Base-by-base conservation (phyloP, 1,140 invertebrate species). In the Zaprionus taronus region DNA sequence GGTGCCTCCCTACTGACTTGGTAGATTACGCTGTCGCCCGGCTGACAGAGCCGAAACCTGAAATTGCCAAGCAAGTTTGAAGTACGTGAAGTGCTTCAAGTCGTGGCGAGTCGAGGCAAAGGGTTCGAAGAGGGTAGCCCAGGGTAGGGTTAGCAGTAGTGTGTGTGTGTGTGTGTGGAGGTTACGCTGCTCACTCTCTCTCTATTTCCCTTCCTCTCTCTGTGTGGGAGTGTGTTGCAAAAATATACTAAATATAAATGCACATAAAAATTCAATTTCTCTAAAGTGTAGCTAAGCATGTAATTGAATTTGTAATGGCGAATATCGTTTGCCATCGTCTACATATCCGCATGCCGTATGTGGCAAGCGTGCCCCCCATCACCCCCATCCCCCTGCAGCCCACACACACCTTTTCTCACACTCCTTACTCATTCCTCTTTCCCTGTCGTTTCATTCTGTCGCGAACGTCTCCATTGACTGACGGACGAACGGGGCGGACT, bases 241-340 rank as follows among this genome's bases (percentile, higher is more conserved):
- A 84, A 83, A 90, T 84, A 90, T 89, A 89, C 84, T 89, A 90
- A 90, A 89, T 89, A 89, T 84, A 89, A 89, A 89, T 87, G 84
- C 84, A 89, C 85, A 89, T 89, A 89, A 89, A 89, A 89, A 89
- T 89, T 89, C 84, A 89, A 89, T 89, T 89, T 89, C 84, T 90
- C 84, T 90, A 89, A 89, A 90, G 84, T 89, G 84, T 89, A 89
- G 84, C 84, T 89, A 90, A 89, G 84, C 84, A 89, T 89, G 84
- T 89, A 89, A 89, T 89, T 89, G 84, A 89, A 90, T 89, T 89
- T 89, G 84, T 90, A 89, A 89, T 89, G 85, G 85, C 81, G 84
- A 90, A 90, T 89, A 90, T 85, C 83, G 83, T 84, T 79, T 70
- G 55, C 74, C 70, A 81, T 83, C 79, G 77, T 67, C 56, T 57